A percentile compares a stretch with the other conserved stretches of the same genome.
These are phyloP conservation scores for Atta cephalotes DNA, from an alignment of 1,140 invertebrate species.

Conservation along the genomic window DNA sequence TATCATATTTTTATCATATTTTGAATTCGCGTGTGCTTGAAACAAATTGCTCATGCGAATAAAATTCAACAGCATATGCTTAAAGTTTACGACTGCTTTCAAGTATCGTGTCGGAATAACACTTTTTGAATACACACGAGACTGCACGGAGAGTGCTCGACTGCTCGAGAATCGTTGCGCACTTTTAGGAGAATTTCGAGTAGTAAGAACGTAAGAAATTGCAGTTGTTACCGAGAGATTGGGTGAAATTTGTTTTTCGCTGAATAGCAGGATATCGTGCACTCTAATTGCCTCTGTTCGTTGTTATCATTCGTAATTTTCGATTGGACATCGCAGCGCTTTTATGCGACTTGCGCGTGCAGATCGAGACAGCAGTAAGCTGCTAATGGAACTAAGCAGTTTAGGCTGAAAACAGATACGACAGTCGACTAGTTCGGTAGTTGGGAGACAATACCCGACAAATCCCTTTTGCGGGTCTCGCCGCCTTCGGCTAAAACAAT, in stretches of 20 bases:
- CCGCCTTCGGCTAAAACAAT: slow-evolving; percentile 71
- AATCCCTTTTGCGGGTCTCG: slow-evolving; percentile 70
- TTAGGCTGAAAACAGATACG: slow-evolving; percentile 61
- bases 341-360: slow-evolving; percentile 14
- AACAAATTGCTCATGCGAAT: not conserved
- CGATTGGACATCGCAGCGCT: not conserved
- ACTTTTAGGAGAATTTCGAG: slow-evolving; percentile 13
- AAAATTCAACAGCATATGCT: not conserved
- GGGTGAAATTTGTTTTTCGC: not conserved
- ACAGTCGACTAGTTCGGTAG: slow-evolving; percentile 68
- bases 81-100: not conserved
- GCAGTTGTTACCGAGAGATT: slow-evolving; percentile 21
- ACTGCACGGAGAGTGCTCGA: not conserved
- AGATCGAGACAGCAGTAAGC: slow-evolving; percentile 13
- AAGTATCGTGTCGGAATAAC: slow-evolving; percentile 4
- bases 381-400: slow-evolving; percentile 73
- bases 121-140: slow-evolving; percentile 23
- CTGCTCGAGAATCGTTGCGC: not conserved
- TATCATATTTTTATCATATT: not conserved
- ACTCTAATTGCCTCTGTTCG: slow-evolving; percentile 30
- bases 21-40: not conserved
- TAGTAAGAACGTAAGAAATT: slow-evolving; percentile 25
- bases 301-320: slow-evolving; percentile 49
- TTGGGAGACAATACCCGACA: slow-evolving; percentile 72
- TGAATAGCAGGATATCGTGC: not conserved